Conservation (phyloP, 2,888 invertebrate species). For the Amaurobius ferox region DNA sequence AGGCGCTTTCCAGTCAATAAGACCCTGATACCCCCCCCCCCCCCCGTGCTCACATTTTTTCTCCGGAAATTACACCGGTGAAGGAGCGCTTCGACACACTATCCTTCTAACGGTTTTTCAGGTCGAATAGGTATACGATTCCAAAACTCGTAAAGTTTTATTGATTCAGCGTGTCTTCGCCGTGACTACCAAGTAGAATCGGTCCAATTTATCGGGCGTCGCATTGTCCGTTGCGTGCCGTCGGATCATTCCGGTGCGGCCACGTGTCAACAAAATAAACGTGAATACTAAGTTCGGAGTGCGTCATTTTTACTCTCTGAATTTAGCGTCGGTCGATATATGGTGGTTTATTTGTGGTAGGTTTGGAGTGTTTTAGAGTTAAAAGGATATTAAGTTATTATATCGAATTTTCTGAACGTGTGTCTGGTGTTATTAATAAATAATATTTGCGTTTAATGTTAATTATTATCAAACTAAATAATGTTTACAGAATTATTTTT, state of each 20-base stretch:
- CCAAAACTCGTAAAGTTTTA: constrained; percentile 9
- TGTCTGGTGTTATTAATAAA: too few species aligned
- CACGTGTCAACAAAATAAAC: constrained; percentile 38
- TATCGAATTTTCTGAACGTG: too few species aligned
- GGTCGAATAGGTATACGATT: neutral
- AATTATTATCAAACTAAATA: too few species aligned
- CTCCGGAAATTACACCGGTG: neutral
- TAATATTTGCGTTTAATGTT: too few species aligned
- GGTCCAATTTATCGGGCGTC: constrained; percentile 56
- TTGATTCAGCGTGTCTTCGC: constrained; percentile 51
- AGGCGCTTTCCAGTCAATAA: too few species aligned
- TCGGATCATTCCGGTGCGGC: neutral
- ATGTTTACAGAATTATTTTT: too few species aligned
- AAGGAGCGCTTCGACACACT: too few species aligned
- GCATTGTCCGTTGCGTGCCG: constrained; percentile 37
- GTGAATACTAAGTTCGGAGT: neutral
- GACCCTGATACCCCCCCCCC: too few species aligned
- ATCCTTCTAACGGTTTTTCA: neutral
- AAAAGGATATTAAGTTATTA: too few species aligned
- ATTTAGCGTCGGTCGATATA: too few species aligned
- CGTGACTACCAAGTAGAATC: constrained; percentile 22
- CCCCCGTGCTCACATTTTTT: neutral
- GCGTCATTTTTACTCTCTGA: neutral
- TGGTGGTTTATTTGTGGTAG: too few species aligned
- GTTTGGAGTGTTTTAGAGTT: too few species aligned